Evolutionary conservation across 2,797 vertebrate genomes (phyloP).

Genomic region (Uromys caudimaculatus): DNA sequence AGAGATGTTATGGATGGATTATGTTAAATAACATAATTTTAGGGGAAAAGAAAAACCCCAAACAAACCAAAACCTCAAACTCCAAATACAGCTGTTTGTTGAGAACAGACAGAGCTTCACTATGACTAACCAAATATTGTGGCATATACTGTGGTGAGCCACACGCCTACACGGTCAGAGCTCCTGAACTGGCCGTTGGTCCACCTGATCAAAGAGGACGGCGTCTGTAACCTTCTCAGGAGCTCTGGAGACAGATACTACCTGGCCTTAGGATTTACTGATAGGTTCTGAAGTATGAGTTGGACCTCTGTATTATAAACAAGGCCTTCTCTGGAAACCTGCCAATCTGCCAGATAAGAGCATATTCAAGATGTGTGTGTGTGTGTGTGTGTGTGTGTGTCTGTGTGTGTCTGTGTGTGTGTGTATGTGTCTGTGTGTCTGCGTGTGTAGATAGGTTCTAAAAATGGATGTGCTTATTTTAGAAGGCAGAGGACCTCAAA

Average conservation of each 20-base stretch:
- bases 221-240: neutral
- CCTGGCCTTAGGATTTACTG: neutral
- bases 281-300: neutral
- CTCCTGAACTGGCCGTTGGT: neutral
- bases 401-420: too few relatives aligned
- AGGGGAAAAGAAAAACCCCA: neutral
- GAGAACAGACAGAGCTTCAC: neutral
- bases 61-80: neutral
- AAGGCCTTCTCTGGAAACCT: neutral
- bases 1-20: neutral
- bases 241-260: neutral
- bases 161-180: neutral
- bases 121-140: neutral
- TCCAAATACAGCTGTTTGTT: neutral
- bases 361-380: neutral
- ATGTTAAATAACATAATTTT: conserved; percentile 35
- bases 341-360: neutral
- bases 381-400: neutral
- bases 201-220: neutral
- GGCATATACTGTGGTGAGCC: neutral
- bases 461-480: conserved; percentile 60
- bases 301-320: neutral
- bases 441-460: neutral
- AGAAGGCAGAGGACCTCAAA: conserved; percentile 39
- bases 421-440: too few relatives aligned